A percentile compares a stretch with the other conserved stretches of the same genome.
These are phyloP conservation scores for Rattus rattus DNA, from an alignment of 2,113 vertebrate species.

Conservation along the genomic window DNA sequence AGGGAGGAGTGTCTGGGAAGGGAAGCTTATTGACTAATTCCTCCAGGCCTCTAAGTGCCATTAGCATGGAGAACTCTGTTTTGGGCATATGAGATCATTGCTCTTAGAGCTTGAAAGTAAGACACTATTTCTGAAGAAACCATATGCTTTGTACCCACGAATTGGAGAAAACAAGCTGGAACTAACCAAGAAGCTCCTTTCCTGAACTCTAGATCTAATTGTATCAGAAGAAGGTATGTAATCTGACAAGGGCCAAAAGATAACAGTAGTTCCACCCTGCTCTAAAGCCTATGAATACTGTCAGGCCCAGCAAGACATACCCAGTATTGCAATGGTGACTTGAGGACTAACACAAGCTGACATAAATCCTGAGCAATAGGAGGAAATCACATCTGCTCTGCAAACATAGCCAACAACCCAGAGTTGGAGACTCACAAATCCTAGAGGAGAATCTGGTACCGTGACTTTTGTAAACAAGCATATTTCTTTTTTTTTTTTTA, in stretches of 20 bases:
- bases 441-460: neutral
- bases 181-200: neutral
- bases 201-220: neutral
- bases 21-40: no score
- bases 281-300: neutral
- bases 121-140: neutral
- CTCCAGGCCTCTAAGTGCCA: no score
- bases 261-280: neutral
- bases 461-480: neutral
- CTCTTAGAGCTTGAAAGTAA: neutral
- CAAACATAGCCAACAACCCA: neutral
- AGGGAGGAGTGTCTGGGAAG: no score
- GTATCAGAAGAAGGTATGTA: neutral
- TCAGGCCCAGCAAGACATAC: neutral
- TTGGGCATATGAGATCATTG: no score
- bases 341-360: neutral
- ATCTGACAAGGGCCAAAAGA: neutral
- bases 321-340: neutral
- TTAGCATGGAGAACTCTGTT: no score
- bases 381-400: neutral
- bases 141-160: neutral
- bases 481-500: no score
- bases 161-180: neutral
- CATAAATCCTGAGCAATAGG: neutral
- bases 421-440: neutral